Evolutionary conservation across 1,140 invertebrate species (phyloP).

Genomic region (Phymorhynchus buccinoides): DNA sequence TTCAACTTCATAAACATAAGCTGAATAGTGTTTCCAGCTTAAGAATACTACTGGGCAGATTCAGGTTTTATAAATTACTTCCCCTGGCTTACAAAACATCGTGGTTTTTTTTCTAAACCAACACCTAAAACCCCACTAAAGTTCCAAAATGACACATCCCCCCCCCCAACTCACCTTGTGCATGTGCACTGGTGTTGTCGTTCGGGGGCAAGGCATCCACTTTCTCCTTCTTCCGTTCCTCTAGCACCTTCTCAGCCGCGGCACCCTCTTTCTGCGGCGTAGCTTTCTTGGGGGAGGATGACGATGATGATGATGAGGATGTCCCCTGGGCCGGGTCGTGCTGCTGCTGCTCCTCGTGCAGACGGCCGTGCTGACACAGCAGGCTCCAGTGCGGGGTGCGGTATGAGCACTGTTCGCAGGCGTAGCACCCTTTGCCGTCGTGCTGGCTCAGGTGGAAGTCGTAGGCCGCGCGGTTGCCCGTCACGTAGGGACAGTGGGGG

Average conservation of each 20-base stretch:
- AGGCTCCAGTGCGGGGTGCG: slow-evolving; percentile 60
- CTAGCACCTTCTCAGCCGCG: not conserved
- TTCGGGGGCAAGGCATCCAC: not conserved
- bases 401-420: slow-evolving; percentile 66
- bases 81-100: not conserved
- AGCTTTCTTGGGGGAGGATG: not conserved
- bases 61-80: not conserved
- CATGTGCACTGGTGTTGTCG: not conserved
- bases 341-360: slow-evolving; percentile 52
- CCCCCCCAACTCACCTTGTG: not conserved
- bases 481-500: slow-evolving; percentile 65
- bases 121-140: not conserved
- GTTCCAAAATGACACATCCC: not conserved
- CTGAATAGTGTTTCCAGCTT: too few relatives aligned
- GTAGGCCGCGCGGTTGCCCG: slow-evolving; percentile 62
- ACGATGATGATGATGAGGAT: too few relatives aligned
- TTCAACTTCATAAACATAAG: too few relatives aligned
- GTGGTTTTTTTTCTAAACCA: not conserved
- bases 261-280: not conserved
- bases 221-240: not conserved
- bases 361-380: slow-evolving; percentile 62
- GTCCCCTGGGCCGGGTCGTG: not conserved
- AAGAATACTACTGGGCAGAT: too few relatives aligned
- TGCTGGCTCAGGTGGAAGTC: slow-evolving; percentile 67
- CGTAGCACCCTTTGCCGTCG: slow-evolving; percentile 58